Base-by-base conservation (phyloP, 1,140 invertebrate species). In the Arctopsyche grandis region DNA sequence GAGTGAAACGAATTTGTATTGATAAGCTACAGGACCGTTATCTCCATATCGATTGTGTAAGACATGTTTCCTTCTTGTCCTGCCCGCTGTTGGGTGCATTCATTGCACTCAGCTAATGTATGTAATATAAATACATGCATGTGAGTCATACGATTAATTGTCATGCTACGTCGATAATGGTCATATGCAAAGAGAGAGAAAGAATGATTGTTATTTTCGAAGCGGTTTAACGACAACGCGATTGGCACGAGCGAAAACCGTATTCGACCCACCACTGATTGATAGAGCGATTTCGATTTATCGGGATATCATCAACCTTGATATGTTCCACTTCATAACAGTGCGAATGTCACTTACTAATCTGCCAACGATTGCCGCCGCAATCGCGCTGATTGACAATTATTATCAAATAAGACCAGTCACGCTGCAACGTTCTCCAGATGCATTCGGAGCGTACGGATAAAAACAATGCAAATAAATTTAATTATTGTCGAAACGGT, bases 61-160 rank as follows among this genome's bases (percentile, higher is more conserved):
- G 19, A 66, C 21, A 60, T 22, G 21, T 66, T 66, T 66, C 21
- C 24, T 66, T 66, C 63, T 66, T n/a, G 63, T 66, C 16, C 16
- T 52, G 10, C 3, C 29, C 10, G 48, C 48, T 10, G 48, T 52
- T 38, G 29, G 21, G 48, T 21, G 16, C 56, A 60, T 60, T 66
- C 12, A 26, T 12, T 26, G 63, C 24, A 29, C 63, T 66, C 26
- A 52, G 12, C 48, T 52, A 14, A 12, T 10, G 12, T 52, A 14
- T 12, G 44, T 12, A 46, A 7, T 46, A 22, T 1, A n/a, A 66
- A 3, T 66, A 66, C 9, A 21, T 19, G 21, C n/a, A 66, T 22
- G 14, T 66, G 63, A 66, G 63, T 66, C 63, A 66, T 26, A n/a
- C 22, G 24, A 66, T 66, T 66, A 66, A 66, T 66, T 66, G 63